phyloP scores from a whole-genome alignment of 2,797 vertebrate species.

The Sarcophilus harrisii region DNA sequence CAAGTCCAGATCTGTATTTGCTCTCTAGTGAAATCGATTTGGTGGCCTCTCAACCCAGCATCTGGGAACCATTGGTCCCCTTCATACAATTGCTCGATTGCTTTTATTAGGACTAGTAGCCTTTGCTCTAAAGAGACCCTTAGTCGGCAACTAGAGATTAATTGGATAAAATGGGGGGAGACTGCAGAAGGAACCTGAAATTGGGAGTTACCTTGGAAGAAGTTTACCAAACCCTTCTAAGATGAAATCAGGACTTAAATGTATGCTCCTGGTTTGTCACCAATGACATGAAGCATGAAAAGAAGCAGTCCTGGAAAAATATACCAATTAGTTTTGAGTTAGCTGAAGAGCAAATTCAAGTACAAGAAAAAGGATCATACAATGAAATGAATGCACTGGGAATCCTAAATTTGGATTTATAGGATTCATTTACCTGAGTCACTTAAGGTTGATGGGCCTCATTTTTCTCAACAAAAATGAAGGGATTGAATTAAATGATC shows the following conservation, averaged over 20 bases:
- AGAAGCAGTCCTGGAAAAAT: background rate
- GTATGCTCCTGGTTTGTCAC: background rate
- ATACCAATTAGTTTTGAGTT: background rate
- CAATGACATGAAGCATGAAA: background rate
- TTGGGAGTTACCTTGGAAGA: constrained; percentile 53
- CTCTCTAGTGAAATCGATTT: constrained; percentile 81
- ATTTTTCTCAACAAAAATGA: background rate
- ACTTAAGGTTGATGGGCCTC: background rate
- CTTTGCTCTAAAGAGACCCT: constrained; percentile 59
- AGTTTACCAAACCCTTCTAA: constrained; percentile 30
- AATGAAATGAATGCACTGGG: background rate
- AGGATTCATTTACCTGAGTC: background rate
- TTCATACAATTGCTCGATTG: constrained; percentile 75
- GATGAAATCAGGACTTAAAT: background rate
- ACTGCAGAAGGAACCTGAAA: constrained; percentile 49
- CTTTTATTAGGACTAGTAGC: constrained; percentile 68
- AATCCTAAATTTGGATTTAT: no score
- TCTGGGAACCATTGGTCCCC: constrained; percentile 78
- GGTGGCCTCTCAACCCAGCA: constrained; percentile 79
- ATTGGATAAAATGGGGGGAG: constrained; percentile 60
- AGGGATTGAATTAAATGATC: background rate
- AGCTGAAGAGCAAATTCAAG: background rate
- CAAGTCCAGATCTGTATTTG: constrained; percentile 81
- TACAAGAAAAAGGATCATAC: background rate
- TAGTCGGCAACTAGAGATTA: background rate